Evolutionary conservation across 1,140 invertebrate species (phyloP).

Genomic region (Cepaea nemoralis): DNA sequence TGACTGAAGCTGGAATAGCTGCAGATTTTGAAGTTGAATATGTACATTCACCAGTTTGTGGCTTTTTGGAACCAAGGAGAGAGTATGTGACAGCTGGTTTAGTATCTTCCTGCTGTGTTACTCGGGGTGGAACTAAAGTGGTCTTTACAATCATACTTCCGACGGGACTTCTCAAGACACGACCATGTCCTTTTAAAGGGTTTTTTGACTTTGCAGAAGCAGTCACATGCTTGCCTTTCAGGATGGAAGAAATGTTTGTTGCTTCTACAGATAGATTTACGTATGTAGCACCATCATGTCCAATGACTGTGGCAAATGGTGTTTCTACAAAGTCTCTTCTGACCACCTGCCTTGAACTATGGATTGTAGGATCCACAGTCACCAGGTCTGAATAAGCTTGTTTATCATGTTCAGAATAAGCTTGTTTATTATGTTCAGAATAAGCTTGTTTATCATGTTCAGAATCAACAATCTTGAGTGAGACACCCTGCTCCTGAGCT

Average conservation of each 20-base stretch:
- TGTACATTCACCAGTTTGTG: neutral
- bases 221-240: neutral
- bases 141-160: slow-evolving; percentile 19
- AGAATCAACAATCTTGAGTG: neutral
- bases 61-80: neutral
- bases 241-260: slow-evolving; percentile 24
- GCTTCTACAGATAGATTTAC: slow-evolving; percentile 24
- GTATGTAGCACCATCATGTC: slow-evolving; percentile 24
- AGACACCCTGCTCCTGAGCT: neutral
- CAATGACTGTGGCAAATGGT: slow-evolving; percentile 19
- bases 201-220: neutral
- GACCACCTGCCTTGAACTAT: neutral
- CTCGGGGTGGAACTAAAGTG: neutral
- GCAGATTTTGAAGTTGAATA: neutral
- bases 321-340: neutral
- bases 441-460: no score
- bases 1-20: neutral
- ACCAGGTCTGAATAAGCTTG: neutral
- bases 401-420: neutral
- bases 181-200: slow-evolving; percentile 6
- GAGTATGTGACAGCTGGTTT: neutral
- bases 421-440: no score
- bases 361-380: neutral
- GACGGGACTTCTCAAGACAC: neutral
- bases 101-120: neutral